These are phyloP conservation scores for Phragmatobia fuliginosa DNA, from an alignment of 2,888 invertebrate species.

Conservation along the genomic window DNA sequence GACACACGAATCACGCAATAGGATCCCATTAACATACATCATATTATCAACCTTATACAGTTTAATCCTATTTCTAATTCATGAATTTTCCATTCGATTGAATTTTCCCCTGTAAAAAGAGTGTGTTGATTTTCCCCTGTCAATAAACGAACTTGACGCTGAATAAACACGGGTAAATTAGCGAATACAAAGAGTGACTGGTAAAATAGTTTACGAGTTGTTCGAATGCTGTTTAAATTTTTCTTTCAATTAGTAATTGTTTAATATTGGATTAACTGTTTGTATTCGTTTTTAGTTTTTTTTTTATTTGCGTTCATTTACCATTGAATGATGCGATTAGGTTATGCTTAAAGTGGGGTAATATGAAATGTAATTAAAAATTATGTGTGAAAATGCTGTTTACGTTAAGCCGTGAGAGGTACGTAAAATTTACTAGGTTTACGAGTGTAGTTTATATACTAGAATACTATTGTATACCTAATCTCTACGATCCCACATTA, in stretches of 20 bases:
- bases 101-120: slow-evolving; percentile 49
- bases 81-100: slow-evolving; percentile 27
- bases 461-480: no score
- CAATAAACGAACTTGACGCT: slow-evolving; percentile 44
- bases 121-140: slow-evolving; percentile 40
- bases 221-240: background rate
- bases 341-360: no score
- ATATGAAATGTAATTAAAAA: no score
- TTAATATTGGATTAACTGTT: background rate
- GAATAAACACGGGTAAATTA: slow-evolving; percentile 47
- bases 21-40: background rate
- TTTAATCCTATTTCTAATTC: slow-evolving; percentile 6
- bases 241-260: slow-evolving; percentile 4
- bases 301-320: background rate
- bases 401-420: no score
- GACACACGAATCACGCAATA: background rate
- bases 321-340: background rate
- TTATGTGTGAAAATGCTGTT: no score
- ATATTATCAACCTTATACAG: no score
- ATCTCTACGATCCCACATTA: no score
- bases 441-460: no score
- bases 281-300: background rate
- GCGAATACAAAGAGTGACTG: slow-evolving; percentile 45
- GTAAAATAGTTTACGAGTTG: slow-evolving; percentile 30
- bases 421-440: no score